Evolutionary conservation across 2,888 invertebrate genomes (phyloP).

Genomic region (Leucoma salicis): DNA sequence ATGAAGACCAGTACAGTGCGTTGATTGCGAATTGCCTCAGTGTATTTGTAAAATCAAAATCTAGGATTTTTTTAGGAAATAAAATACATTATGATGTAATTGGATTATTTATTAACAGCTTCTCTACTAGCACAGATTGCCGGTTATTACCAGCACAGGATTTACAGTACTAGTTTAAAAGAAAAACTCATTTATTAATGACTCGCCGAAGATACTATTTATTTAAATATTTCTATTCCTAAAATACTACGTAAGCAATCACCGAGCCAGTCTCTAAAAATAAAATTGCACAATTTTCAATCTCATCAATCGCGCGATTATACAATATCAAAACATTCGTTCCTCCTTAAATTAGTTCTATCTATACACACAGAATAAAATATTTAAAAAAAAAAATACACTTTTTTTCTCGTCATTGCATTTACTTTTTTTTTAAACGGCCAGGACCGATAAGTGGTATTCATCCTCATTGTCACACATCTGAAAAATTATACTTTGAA

Average conservation of each 20-base stretch:
- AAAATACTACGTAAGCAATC: neutral
- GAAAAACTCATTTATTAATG: conserved; percentile 2
- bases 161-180: conserved; percentile 7
- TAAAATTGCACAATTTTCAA: neutral
- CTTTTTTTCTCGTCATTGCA: conserved; percentile 41
- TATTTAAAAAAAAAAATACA: conserved; percentile 48
- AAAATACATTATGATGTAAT: neutral
- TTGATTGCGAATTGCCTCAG: no score
- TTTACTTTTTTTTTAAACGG: conserved; percentile 46
- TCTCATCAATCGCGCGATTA: neutral
- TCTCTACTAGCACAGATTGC: conserved; percentile 6
- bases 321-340: conserved; percentile 2
- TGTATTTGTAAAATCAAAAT: no score
- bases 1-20: no score
- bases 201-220: conserved; percentile 3
- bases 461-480: conserved; percentile 18
- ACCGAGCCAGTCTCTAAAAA: conserved; percentile 3
- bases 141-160: no score
- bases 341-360: conserved; percentile 37
- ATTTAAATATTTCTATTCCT: conserved; percentile 1
- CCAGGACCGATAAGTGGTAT: conserved; percentile 19
- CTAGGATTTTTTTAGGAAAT: no score
- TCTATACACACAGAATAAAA: conserved; percentile 26
- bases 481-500: neutral
- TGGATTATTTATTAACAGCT: conserved; percentile 9